These are phyloP conservation scores for Amblyopsis hoosieri DNA, from an alignment of 2,797 vertebrate species.

Conservation along the genomic window DNA sequence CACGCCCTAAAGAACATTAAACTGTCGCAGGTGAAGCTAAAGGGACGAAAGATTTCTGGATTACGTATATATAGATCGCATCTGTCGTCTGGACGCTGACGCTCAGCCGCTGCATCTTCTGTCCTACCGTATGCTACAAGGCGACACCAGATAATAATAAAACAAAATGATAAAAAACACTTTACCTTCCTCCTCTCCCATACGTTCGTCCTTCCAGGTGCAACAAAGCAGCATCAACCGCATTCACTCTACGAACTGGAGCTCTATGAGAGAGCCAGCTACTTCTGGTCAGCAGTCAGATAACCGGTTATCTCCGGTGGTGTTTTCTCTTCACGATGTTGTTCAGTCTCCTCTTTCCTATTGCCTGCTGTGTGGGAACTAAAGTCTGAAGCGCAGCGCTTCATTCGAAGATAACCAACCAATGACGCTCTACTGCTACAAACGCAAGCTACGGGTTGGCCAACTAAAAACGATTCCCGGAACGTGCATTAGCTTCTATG, in stretches of 20 bases:
- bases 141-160: background rate
- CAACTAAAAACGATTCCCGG: conserved; percentile 50
- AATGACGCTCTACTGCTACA: conserved; percentile 41
- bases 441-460: conserved; percentile 43
- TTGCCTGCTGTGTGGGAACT: conserved; percentile 38
- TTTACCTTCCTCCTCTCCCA: conserved; percentile 96
- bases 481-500: conserved; percentile 2
- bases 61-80: background rate
- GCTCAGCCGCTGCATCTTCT: conserved; percentile 26
- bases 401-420: conserved; percentile 59
- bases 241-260: conserved; percentile 82
- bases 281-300: conserved; percentile 48
- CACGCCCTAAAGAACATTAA: conserved; percentile 20
- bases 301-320: conserved; percentile 44
- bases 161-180: background rate
- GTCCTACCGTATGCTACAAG: conserved; percentile 16
- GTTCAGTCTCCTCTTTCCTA: conserved; percentile 12
- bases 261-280: conserved; percentile 66
- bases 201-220: conserved; percentile 96
- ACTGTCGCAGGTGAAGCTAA: background rate
- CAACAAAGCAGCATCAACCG: conserved; percentile 98
- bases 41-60: background rate
- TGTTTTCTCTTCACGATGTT: conserved; percentile 30
- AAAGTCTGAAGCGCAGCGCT: conserved; percentile 55
- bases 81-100: conserved; percentile 10